Evolutionary conservation across 1,140 invertebrate species (phyloP).

Genomic region (Bombus breviceps): DNA sequence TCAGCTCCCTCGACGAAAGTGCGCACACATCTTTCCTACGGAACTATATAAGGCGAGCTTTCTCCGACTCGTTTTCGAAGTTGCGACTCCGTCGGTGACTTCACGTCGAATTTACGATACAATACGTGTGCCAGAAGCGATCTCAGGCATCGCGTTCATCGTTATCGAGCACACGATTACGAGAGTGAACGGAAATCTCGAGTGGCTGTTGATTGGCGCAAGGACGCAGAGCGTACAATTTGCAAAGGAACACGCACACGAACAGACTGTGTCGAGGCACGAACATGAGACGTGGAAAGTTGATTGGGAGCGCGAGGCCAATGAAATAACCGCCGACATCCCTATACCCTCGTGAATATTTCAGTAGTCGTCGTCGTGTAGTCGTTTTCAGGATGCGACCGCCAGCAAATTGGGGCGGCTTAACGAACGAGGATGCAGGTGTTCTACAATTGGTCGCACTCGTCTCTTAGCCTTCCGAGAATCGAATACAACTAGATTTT

Average conservation of each 20-base stretch:
- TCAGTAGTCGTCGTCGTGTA: not conserved
- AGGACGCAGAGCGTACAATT: slow-evolving; percentile 4
- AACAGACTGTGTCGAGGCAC: not conserved
- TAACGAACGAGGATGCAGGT: slow-evolving; percentile 11
- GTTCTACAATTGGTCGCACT: not conserved
- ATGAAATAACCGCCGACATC: slow-evolving; percentile 77
- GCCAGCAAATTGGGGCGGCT: slow-evolving; percentile 15
- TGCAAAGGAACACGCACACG: not conserved
- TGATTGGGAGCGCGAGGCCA: slow-evolving; percentile 40
- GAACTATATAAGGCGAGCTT: slow-evolving; percentile 48
- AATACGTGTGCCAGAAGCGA: not conserved
- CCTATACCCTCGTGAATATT: slow-evolving; percentile 50
- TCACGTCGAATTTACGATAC: not conserved
- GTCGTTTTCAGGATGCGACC: slow-evolving; percentile 22
- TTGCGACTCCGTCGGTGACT: slow-evolving; percentile 12
- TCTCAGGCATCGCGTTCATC: not conserved
- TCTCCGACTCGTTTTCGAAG: slow-evolving; percentile 42
- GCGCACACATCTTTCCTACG: slow-evolving; percentile 7
- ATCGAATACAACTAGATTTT: not conserved
- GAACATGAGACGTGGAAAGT: slow-evolving; percentile 48
- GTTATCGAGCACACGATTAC: not conserved
- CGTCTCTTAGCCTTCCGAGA: slow-evolving; percentile 1
- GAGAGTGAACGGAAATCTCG: slow-evolving; percentile 7
- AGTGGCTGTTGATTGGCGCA: slow-evolving; percentile 16
- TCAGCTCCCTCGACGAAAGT: not conserved